Base-by-base conservation (phyloP, 2,113 vertebrate species). In the Myotis yumanensis region DNA sequence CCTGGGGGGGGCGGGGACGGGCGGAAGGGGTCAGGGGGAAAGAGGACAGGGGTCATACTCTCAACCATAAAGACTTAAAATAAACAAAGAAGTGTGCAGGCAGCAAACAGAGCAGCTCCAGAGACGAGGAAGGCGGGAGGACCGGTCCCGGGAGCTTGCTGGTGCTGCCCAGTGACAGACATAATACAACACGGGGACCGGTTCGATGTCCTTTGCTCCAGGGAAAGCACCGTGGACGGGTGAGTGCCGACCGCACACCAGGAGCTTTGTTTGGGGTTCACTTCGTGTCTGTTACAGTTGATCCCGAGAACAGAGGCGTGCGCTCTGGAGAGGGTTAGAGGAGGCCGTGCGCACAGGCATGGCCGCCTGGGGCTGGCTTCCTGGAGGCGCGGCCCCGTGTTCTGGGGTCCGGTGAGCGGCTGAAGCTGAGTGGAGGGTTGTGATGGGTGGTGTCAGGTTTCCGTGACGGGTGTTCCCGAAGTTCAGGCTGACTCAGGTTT, bases 341-440 rank as follows among this genome's bases (percentile, higher is more conserved):
- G 20, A 23, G 12, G 15, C 64, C 5, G 11, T 1, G 30, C 3
- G 7, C 66, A 28, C 23, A 4, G 14, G 51, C 4, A 1, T 5
- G 52, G 6, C 4, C 2, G 23, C 37, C 66, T 32, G 1, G 28
- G 32, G 64, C 11, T 0, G 6, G 0, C 4, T 11, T 18, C 51
- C 22, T 7, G 4, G 23, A 25, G 23, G 23, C 3, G 5, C 15
- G 3, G 52, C 15, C 52, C 77, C 7, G 16, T 30, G 30, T 30
- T 7, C 52, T 9, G 16, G 16, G 28, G 17, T 5, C 9, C 18
- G 52, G 25, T 0, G 52, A 51, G 40, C 32, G 8, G 48, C 37
- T n/a, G 11, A 11, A 15, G 18, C 32, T 0, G 40, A 48, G 7
- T 6, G 35, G 16, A 32, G 11, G 40, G 15, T 6, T 23, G 51